These are phyloP conservation scores for Panzeria rudis DNA, from an alignment of 2,888 invertebrate species.

Conservation along the genomic window DNA sequence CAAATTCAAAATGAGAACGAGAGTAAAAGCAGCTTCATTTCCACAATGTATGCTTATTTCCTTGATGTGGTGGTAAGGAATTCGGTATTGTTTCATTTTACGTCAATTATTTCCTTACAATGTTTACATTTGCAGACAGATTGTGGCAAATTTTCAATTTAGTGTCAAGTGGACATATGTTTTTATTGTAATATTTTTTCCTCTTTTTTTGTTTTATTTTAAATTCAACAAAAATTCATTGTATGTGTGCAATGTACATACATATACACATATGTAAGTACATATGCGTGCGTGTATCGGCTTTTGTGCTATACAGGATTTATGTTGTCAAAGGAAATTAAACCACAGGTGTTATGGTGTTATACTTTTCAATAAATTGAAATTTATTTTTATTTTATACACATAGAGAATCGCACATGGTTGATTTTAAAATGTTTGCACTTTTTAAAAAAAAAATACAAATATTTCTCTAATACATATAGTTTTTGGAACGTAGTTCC, in stretches of 20 bases:
- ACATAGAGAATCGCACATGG: neutral
- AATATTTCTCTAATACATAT: too few relatives aligned
- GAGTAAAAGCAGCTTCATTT: slow-evolving; percentile 20
- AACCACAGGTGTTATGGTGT: slow-evolving; percentile 46
- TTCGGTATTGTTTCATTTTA: slow-evolving; percentile 12
- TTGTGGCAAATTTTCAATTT: slow-evolving; percentile 72
- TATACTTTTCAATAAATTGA: slow-evolving; percentile 19
- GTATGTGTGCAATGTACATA: neutral
- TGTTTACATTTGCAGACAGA: slow-evolving; percentile 68
- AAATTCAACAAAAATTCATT: neutral
- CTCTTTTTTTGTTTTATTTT: neutral
- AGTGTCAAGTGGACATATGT: slow-evolving; percentile 71
- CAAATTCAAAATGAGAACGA: neutral
- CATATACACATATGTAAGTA: neutral
- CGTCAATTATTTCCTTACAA: slow-evolving; percentile 57
- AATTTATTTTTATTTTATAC: slow-evolving; percentile 4
- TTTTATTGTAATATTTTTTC: slow-evolving; percentile 21
- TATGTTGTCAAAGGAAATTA: slow-evolving; percentile 1
- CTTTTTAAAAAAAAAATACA: too few relatives aligned
- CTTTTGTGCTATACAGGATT: slow-evolving; percentile 39
- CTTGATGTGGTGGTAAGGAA: slow-evolving; percentile 19
- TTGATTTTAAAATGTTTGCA: too few relatives aligned
- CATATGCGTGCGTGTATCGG: neutral
- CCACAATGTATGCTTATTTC: slow-evolving; percentile 1
- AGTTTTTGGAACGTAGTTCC: too few relatives aligned